phyloP scores from a whole-genome alignment of 2,888 invertebrate genomes.

The Camponotus fellah region DNA sequence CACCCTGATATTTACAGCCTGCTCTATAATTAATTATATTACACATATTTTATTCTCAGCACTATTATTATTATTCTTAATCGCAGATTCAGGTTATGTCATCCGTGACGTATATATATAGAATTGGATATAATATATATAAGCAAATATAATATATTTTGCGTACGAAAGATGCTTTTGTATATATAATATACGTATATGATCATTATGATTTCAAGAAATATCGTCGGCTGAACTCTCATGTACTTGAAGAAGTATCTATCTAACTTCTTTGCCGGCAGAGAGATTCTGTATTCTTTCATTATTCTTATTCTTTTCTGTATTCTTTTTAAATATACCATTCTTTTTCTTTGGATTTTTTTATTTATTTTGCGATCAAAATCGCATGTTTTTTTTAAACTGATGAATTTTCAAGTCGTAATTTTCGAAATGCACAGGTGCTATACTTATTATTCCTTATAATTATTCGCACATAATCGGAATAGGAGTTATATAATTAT shows the following conservation, averaged over 20 bases:
- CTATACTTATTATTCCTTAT: conserved; percentile 63
- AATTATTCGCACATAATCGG: conserved; percentile 65
- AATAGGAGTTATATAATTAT: conserved; percentile 63
- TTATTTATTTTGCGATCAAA: not conserved
- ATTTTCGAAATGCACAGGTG: conserved; percentile 69
- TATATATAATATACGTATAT: conserved; percentile 60
- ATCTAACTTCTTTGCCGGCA: not conserved
- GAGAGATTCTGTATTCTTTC: not conserved
- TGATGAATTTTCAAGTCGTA: conserved; percentile 46
- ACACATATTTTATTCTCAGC: conserved; percentile 6
- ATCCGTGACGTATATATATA: conserved; percentile 9
- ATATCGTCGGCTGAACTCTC: not conserved
- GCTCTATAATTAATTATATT: conserved; percentile 5
- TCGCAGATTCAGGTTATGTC: conserved; percentile 47
- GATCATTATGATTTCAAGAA: conserved; percentile 41
- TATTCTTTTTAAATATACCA: not conserved
- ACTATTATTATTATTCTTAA: conserved; percentile 45
- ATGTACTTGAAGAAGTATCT: not conserved
- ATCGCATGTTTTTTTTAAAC: not conserved
- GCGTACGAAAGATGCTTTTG: conserved; percentile 65
- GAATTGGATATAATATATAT: conserved; percentile 12
- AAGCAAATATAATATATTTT: conserved; percentile 47
- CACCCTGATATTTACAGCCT: conserved; percentile 8
- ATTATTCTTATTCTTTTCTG: too few species aligned
- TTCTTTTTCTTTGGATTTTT: not conserved